Base-by-base conservation (phyloP, 2,113 vertebrate species). In the Redunca redunca region DNA sequence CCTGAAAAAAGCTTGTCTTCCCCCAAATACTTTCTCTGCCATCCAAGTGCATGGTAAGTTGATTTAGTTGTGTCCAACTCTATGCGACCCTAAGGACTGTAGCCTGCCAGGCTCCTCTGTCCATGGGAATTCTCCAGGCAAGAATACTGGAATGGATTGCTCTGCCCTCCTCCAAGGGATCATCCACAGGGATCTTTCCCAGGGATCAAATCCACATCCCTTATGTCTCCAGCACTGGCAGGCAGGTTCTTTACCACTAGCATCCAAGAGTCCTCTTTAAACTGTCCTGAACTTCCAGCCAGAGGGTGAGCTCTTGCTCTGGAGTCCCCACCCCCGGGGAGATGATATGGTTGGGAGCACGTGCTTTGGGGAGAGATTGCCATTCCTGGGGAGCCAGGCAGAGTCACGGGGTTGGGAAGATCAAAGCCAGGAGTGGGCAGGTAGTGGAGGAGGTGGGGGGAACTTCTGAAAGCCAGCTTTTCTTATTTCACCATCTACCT, bases 331-430 rank as follows among this genome's bases (percentile, higher is more conserved):
- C 5, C 46, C 4, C 17, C 1, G 4, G 6, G 82, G 25, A 77
- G 83, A 52, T 2, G 9, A 13, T 2, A 1, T 1, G 0, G 36
- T 7, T 33, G 16, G 6, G 21, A 46, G 50, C 33, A n/a, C 0
- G 0, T 19, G 17, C 26, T 21, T 28, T 46, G 48, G 53, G 86
- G 81, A 88, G 23, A 17, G 19, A 14, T 3, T 17, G 43, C 36
- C 25, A 0, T 25, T 78, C n/a, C 21, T 0, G 9, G 21, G 62
- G 48, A 77, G 15, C 21, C 14, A n/a, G 8, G 83, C 4, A 23
- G 19, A 1, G 0, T 3, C 16, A 15, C 8, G 60, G 52, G 40
- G 26, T 43, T 94, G 92, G 92, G 36, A 90, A 84, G 19, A 9
- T 14, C 23, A 43, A 85, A n/a, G 13, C 81, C 36, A 94, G 83